These are phyloP conservation scores for Rhagium mordax DNA, from an alignment of 2,888 invertebrate species.

Conservation along the genomic window DNA sequence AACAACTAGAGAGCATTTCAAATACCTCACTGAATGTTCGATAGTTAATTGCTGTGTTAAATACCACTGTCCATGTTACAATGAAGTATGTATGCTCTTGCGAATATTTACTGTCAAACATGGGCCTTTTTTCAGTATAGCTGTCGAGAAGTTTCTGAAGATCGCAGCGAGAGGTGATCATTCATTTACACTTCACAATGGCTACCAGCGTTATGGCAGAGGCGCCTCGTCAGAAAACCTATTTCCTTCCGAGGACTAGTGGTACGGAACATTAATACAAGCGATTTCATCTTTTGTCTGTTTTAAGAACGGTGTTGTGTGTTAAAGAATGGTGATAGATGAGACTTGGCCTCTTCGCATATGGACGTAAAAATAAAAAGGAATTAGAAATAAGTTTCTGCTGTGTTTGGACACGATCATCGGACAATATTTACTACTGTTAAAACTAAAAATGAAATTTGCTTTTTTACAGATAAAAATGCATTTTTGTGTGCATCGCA, in stretches of 20 bases:
- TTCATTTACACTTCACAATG: slow-evolving; percentile 6
- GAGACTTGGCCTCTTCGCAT: too few species aligned
- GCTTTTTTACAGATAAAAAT: too few species aligned
- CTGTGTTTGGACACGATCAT: too few species aligned
- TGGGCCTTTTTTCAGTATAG: slow-evolving; percentile 35
- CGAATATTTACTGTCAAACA: slow-evolving; percentile 34
- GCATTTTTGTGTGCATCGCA: too few species aligned
- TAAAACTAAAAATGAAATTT: too few species aligned
- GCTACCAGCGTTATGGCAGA: not conserved
- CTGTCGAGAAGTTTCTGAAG: slow-evolving; percentile 44
- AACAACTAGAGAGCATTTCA: not conserved
- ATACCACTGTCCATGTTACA: not conserved
- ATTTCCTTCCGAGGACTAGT: not conserved
- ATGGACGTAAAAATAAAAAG: too few species aligned
- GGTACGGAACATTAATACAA: not conserved
- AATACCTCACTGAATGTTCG: slow-evolving; percentile 4
- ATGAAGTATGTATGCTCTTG: slow-evolving; percentile 9
- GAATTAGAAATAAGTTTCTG: too few species aligned
- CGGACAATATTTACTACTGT: too few species aligned
- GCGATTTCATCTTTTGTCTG: too few species aligned
- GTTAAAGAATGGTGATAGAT: too few species aligned
- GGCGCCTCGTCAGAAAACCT: not conserved
- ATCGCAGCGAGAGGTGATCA: slow-evolving; percentile 6
- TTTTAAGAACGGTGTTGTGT: too few species aligned
- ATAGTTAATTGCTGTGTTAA: slow-evolving; percentile 6